Conservation (phyloP, 2,888 invertebrate genomes). For the Tupiocoris notatus region DNA sequence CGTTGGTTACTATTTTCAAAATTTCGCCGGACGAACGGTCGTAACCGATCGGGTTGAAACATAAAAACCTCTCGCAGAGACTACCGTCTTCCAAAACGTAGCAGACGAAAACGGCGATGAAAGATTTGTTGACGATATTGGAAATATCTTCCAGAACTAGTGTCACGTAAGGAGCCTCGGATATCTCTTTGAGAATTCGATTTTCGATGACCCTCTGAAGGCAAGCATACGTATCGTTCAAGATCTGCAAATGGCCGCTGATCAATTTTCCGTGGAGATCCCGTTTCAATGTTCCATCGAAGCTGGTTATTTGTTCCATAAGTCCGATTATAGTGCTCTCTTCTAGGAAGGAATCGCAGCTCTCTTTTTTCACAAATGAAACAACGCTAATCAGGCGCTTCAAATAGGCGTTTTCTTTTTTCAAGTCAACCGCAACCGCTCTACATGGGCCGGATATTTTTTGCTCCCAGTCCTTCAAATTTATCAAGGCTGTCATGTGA, state of each 20-base stretch:
- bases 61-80: not conserved
- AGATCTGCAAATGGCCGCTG: not conserved
- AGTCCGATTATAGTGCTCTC: not conserved
- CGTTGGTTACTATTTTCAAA: not conserved
- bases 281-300: not conserved
- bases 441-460: not conserved
- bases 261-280: not conserved
- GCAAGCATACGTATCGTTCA: not conserved
- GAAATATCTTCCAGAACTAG: not conserved
- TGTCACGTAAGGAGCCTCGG: not conserved
- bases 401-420: not conserved
- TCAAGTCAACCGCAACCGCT: not conserved
- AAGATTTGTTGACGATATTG: not conserved
- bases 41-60: not conserved
- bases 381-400: not conserved
- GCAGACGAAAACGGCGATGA: not conserved
- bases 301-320: not conserved
- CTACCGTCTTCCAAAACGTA: not conserved
- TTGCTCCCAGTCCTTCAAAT: not conserved
- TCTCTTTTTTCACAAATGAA: not conserved
- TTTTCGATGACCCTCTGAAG: not conserved
- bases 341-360: not conserved
- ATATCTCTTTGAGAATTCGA: not conserved
- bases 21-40: not conserved
- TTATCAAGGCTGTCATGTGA: not conserved